phyloP scores from a whole-genome alignment of 2,888 invertebrate species.

The Agonum fuliginosum region DNA sequence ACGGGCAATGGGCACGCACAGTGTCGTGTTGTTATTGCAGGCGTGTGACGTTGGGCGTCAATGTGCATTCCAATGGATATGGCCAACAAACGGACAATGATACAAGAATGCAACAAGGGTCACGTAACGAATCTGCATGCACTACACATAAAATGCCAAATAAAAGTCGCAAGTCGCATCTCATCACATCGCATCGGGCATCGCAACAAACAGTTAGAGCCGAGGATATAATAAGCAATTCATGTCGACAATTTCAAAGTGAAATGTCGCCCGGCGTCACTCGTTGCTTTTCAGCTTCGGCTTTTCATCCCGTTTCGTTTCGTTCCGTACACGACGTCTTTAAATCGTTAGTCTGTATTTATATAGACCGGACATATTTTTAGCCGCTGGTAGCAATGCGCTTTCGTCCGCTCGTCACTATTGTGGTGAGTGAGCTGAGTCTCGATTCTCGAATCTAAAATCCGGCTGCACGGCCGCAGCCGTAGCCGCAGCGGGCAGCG shows the following conservation, averaged over 20 bases:
- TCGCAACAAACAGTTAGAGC: constrained; percentile 51
- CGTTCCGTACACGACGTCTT: constrained; percentile 61
- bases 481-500: no score
- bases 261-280: constrained; percentile 20
- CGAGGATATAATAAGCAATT: constrained; percentile 7
- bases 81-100: constrained; percentile 59
- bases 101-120: constrained; percentile 59
- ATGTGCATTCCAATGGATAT: constrained; percentile 58
- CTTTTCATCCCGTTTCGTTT: constrained; percentile 42
- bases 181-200: constrained; percentile 45
- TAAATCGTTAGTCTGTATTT: constrained; percentile 40
- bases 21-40: constrained; percentile 56
- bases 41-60: constrained; percentile 58
- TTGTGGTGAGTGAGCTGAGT: constrained; percentile 16
- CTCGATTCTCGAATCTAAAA: no score
- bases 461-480: constrained; percentile 10
- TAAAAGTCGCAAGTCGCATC: constrained; percentile 53
- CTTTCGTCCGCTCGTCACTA: constrained; percentile 46
- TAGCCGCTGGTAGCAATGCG: constrained; percentile 68
- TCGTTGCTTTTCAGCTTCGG: no score
- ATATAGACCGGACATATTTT: constrained; percentile 70
- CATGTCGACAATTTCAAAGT: neutral
- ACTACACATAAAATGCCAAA: constrained; percentile 60
- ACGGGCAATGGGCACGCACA: constrained; percentile 32
- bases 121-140: constrained; percentile 59